Conservation (phyloP, 2,113 vertebrate genomes). For the Mugil cephalus region DNA sequence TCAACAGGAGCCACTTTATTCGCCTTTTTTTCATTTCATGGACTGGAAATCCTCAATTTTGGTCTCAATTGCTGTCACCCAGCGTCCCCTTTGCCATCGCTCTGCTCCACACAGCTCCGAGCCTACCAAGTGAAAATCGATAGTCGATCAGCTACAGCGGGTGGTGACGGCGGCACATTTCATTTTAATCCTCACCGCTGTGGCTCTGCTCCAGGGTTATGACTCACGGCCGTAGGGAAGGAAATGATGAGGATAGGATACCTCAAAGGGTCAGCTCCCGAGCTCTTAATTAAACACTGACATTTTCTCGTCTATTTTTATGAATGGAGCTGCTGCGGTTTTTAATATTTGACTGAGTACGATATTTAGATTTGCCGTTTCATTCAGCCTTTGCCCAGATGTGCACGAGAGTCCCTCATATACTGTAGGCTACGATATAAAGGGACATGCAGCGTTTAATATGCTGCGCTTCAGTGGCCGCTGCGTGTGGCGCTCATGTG, state of each 20-base stretch:
- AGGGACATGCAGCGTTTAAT: not conserved
- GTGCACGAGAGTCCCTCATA: too few species aligned
- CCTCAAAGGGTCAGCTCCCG: conserved; percentile 6
- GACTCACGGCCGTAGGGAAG: conserved; percentile 16
- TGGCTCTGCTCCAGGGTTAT: conserved; percentile 19
- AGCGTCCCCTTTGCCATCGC: conserved; percentile 50
- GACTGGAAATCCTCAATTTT: conserved; percentile 78
- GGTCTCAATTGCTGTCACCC: conserved; percentile 61
- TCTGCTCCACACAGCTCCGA: conserved; percentile 31
- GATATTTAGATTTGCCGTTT: not conserved
- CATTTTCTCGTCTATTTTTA: too few species aligned
- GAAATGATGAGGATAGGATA: conserved; percentile 17
- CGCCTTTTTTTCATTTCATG: conserved; percentile 76
- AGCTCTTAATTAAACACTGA: too few species aligned
- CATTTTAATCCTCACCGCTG: conserved; percentile 47
- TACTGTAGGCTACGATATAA: not conserved
- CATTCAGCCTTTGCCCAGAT: not conserved
- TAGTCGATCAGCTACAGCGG: conserved; percentile 42
- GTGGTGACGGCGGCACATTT: conserved; percentile 9
- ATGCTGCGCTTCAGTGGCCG: not conserved
- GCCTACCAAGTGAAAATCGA: conserved; percentile 54
- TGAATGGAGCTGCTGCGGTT: not conserved
- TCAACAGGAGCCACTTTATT: conserved; percentile 60
- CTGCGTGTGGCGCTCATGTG: conserved; percentile 1
- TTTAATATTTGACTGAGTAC: not conserved